Percentiles rank a stretch among this genome's conserved stretches.
Conservation (phyloP, 2,888 invertebrate genomes). For the Cheilosia variabilis region DNA sequence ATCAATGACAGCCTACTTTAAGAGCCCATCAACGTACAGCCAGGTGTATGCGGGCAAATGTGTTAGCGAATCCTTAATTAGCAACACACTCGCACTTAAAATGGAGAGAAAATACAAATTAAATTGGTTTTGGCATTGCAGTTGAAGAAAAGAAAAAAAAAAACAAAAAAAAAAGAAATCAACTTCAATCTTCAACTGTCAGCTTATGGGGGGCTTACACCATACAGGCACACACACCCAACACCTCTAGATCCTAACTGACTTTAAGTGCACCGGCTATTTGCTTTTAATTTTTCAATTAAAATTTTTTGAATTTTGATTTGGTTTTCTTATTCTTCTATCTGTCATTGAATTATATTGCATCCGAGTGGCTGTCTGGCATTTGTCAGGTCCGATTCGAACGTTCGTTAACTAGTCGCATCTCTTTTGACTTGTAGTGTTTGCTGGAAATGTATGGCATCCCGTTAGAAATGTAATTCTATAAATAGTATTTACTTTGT, state of each 20-base stretch:
- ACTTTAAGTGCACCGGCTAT: conserved; percentile 63
- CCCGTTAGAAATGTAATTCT: conserved; percentile 18
- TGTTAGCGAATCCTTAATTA: conserved; percentile 72
- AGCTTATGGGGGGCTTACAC: conserved; percentile 71
- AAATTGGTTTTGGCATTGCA: conserved; percentile 64
- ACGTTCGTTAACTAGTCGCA: conserved; percentile 11
- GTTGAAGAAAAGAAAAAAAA: conserved; percentile 14
- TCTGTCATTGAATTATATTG: conserved; percentile 24
- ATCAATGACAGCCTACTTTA: conserved; percentile 77
- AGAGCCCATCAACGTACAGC: conserved; percentile 56
- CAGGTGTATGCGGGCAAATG: conserved; percentile 48
- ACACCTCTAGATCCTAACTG: conserved; percentile 21
- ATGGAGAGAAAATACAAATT: conserved; percentile 63
- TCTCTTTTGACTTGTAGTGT: conserved; percentile 23
- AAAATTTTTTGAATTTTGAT: conserved; percentile 60
- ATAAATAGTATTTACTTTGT: conserved; percentile 38
- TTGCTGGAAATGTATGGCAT: conserved; percentile 36
- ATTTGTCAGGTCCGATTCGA: conserved; percentile 19
- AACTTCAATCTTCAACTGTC: conserved; percentile 73
- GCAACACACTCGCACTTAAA: conserved; percentile 52
- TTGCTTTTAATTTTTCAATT: conserved; percentile 74
- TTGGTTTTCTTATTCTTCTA: conserved; percentile 12
- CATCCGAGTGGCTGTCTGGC: conserved; percentile 39
- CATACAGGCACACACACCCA: conserved; percentile 8
- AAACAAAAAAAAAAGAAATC: conserved; percentile 23